Percentiles rank a stretch among this genome's conserved stretches.
Conservation (phyloP, 1,140 invertebrate genomes). For the Caerostris extrusa region DNA sequence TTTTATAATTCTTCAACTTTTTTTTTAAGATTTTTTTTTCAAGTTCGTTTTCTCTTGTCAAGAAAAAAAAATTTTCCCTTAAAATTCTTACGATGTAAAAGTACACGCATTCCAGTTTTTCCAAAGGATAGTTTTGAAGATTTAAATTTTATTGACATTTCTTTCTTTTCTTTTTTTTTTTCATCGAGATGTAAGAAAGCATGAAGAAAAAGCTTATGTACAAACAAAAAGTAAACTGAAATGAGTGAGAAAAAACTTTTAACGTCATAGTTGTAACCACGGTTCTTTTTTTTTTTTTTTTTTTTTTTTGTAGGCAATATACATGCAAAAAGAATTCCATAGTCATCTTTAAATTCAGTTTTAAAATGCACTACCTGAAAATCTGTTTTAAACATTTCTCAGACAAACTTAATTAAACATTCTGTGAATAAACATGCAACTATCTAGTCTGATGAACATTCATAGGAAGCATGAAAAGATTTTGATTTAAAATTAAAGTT, state of each 20-base stretch:
- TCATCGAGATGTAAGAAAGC: too few relatives aligned
- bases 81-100: background rate
- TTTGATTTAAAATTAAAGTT: too few relatives aligned
- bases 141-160: too few relatives aligned
- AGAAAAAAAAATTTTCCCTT: background rate
- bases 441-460: background rate
- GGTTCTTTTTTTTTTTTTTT: too few relatives aligned
- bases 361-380: background rate
- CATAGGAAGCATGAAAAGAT: background rate
- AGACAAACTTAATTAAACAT: background rate
- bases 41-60: constrained; percentile 31
- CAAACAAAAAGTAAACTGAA: constrained; percentile 3
- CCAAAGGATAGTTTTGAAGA: background rate
- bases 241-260: background rate
- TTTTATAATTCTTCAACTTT: background rate
- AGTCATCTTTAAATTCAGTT: background rate
- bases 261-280: background rate
- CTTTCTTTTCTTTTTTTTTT: too few relatives aligned
- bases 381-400: background rate
- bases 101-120: background rate
- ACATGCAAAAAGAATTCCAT: background rate
- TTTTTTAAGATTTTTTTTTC: background rate
- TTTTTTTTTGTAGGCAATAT: background rate
- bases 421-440: background rate
- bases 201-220: background rate